Evolutionary conservation across 2,888 invertebrate species (phyloP).

Genomic region (Trypoxylon attenuatum): DNA sequence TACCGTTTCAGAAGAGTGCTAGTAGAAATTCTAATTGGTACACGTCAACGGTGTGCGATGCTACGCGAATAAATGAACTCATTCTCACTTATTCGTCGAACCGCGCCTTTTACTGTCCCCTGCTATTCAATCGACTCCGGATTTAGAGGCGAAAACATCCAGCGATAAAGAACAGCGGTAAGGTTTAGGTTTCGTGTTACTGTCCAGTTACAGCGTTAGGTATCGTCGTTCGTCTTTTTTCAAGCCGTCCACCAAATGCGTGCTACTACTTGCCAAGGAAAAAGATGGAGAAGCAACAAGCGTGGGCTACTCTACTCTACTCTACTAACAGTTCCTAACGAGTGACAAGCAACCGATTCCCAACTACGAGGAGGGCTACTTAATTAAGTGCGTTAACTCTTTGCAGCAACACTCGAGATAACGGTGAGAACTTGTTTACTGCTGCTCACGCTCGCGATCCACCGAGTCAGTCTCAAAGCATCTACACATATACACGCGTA

Average conservation of each 20-base stretch:
- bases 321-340: conserved; percentile 35
- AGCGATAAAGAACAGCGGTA: background rate
- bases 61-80: no score
- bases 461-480: no score
- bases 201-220: conserved; percentile 63
- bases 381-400: background rate
- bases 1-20: no score
- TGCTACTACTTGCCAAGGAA: conserved; percentile 40
- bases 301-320: conserved; percentile 20
- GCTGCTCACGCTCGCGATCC: no score
- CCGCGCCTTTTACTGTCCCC: no score
- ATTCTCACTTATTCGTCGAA: no score
- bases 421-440: no score
- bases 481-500: no score
- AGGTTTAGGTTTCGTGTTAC: conserved; percentile 38
- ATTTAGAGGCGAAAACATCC: no score
- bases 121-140: no score
- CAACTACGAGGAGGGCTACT: background rate
- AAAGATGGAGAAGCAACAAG: conserved; percentile 40
- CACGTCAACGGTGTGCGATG: no score
- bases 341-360: conserved; percentile 36
- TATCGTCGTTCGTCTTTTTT: conserved; percentile 57
- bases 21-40: no score
- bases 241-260: conserved; percentile 55
- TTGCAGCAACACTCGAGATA: conserved; percentile 4